phyloP scores from a whole-genome alignment of 2,113 vertebrate genomes.

The Spea bombifrons region DNA sequence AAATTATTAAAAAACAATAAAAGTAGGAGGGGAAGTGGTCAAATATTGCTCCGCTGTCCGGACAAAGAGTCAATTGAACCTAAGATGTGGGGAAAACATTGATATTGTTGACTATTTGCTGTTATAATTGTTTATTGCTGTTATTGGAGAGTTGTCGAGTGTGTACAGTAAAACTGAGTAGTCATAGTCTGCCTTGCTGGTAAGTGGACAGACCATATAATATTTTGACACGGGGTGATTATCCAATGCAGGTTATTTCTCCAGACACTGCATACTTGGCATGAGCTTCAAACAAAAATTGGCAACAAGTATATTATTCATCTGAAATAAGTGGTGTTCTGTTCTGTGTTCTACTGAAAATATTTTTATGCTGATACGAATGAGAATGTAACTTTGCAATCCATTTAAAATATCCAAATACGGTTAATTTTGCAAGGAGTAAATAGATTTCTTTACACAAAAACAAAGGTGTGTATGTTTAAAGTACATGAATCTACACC shows the following conservation, averaged over 20 bases:
- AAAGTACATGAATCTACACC: background rate
- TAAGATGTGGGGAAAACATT: too few relatives aligned
- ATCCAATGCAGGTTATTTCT: constrained; percentile 18
- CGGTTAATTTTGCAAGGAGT: background rate
- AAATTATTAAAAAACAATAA: too few relatives aligned
- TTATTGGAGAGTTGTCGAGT: background rate
- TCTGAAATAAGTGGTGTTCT: constrained; percentile 28
- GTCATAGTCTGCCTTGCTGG: background rate
- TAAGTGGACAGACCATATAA: background rate
- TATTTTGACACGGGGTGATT: constrained; percentile 24
- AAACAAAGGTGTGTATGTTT: background rate
- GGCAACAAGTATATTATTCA: constrained; percentile 33
- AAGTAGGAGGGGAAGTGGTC: too few relatives aligned
- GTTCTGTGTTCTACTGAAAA: constrained; percentile 22
- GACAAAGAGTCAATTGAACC: too few relatives aligned
- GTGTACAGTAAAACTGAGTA: background rate
- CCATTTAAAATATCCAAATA: background rate
- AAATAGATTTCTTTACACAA: background rate
- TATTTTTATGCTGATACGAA: constrained; percentile 16
- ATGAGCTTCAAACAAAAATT: constrained; percentile 18
- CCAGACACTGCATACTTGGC: constrained; percentile 27
- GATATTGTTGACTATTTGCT: too few relatives aligned
- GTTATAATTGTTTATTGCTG: background rate
- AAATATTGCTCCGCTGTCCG: too few relatives aligned
- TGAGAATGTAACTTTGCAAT: background rate